phyloP scores from a whole-genome alignment of 2,888 invertebrate genomes.

The Nomada lathburiana region DNA sequence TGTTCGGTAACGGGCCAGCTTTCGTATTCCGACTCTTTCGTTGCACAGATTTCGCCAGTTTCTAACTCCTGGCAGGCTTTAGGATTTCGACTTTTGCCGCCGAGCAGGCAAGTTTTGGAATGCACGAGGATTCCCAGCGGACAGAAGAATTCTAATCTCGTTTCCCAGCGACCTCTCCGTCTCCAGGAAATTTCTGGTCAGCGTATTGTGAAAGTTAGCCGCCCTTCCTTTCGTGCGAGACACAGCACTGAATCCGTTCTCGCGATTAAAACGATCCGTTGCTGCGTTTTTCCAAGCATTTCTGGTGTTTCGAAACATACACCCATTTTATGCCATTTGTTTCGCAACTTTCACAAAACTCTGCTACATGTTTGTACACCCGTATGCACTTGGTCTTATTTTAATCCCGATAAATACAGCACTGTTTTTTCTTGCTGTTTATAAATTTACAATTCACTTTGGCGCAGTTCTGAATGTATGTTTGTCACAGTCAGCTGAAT shows the following conservation, averaged over 20 bases:
- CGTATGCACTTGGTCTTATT: too few species aligned
- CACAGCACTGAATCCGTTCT: constrained; percentile 9
- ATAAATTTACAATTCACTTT: too few species aligned
- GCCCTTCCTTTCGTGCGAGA: not conserved
- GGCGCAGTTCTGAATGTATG: too few species aligned
- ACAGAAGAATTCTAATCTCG: constrained; percentile 35
- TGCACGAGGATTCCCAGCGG: constrained; percentile 16
- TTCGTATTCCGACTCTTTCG: constrained; percentile 17
- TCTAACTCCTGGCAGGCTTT: not conserved
- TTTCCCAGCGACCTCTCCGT: not conserved
- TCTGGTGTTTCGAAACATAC: not conserved
- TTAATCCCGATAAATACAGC: too few species aligned
- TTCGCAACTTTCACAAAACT: not conserved
- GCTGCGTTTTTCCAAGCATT: not conserved
- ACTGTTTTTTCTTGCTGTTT: too few species aligned
- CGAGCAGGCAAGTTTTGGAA: not conserved
- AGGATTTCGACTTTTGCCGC: constrained; percentile 10
- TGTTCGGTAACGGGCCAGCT: constrained; percentile 12
- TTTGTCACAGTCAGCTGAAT: too few species aligned
- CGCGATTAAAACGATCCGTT: not conserved
- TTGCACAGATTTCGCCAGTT: not conserved
- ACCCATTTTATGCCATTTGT: not conserved
- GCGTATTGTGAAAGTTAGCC: not conserved
- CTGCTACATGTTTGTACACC: too few species aligned
- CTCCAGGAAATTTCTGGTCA: not conserved